Evolutionary conservation across 2,888 invertebrate genomes (phyloP).

Genomic region (Osmoderma eremita): DNA sequence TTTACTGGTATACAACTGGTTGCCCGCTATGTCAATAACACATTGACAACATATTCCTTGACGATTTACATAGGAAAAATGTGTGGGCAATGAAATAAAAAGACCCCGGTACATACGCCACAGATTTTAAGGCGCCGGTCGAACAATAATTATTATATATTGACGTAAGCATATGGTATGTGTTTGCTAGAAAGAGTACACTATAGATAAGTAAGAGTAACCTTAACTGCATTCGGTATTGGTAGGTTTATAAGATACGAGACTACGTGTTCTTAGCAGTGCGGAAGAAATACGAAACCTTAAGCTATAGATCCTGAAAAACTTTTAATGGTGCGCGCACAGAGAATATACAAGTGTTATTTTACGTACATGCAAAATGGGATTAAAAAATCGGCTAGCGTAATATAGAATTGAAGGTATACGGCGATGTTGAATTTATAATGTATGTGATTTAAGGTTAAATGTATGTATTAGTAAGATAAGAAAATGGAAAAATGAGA

Average conservation of each 20-base stretch:
- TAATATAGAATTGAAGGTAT: neutral
- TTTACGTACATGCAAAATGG: conserved; percentile 4
- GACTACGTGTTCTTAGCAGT: neutral
- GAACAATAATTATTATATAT: conserved; percentile 24
- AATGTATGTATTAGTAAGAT: no score
- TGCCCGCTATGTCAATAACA: no score
- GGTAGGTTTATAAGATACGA: conserved; percentile 10
- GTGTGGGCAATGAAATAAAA: no score
- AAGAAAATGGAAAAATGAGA: no score
- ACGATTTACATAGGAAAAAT: no score
- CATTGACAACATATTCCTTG: no score
- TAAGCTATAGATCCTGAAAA: neutral
- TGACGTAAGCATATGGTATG: conserved; percentile 18
- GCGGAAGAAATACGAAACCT: conserved; percentile 8
- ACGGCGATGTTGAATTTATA: neutral
- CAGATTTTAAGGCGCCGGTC: conserved; percentile 34
- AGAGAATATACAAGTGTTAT: conserved; percentile 19
- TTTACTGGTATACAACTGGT: no score
- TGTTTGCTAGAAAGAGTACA: conserved; percentile 10
- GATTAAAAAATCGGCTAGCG: conserved; percentile 8
- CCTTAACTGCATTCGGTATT: conserved; percentile 10
- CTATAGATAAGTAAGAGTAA: no score
- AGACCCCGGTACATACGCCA: neutral
- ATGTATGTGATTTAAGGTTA: neutral
- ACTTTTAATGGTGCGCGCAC: neutral